A percentile compares a stretch with the other conserved stretches of the same genome.
Conservation (phyloP, 2,888 invertebrate species). For the Anoplius nigerrimus region DNA sequence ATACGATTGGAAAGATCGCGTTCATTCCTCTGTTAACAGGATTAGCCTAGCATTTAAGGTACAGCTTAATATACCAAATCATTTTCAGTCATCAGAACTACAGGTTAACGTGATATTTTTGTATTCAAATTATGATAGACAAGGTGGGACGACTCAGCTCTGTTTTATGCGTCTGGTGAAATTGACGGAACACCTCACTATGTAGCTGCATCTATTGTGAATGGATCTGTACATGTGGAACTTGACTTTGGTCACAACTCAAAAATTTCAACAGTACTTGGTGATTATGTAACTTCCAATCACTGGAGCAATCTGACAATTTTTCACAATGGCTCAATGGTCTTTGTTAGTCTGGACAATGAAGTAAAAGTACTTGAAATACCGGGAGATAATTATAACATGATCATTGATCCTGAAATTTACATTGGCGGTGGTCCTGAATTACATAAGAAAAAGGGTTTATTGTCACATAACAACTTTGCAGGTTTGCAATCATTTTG, state of each 20-base stretch:
- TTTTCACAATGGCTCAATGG: conserved; percentile 84
- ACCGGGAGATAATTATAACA: conserved; percentile 82
- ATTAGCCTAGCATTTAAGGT: conserved; percentile 93
- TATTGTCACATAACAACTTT: conserved; percentile 89
- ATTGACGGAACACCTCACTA: conserved; percentile 92
- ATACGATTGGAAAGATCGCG: conserved; percentile 94
- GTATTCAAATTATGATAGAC: conserved; percentile 79
- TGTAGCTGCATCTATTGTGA: conserved; percentile 90
- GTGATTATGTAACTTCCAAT: conserved; percentile 83
- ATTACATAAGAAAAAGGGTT: conserved; percentile 87
- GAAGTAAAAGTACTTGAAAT: conserved; percentile 83
- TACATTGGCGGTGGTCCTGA: conserved; percentile 94
- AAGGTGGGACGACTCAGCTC: conserved; percentile 91
- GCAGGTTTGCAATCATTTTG: conserved; percentile 73
- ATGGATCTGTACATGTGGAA: conserved; percentile 89
- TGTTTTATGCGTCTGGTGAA: conserved; percentile 95
- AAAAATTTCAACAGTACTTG: conserved; percentile 82
- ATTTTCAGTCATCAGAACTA: too few species aligned
- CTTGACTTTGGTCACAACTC: conserved; percentile 90
- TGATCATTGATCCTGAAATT: conserved; percentile 95
- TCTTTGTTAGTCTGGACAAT: conserved; percentile 86
- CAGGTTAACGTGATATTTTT: not conserved
- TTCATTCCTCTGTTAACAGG: conserved; percentile 90
- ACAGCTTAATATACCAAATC: conserved; percentile 36
- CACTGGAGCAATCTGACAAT: conserved; percentile 95